Base-by-base conservation (phyloP, 1,140 invertebrate species). In the Drosophila truncata region DNA sequence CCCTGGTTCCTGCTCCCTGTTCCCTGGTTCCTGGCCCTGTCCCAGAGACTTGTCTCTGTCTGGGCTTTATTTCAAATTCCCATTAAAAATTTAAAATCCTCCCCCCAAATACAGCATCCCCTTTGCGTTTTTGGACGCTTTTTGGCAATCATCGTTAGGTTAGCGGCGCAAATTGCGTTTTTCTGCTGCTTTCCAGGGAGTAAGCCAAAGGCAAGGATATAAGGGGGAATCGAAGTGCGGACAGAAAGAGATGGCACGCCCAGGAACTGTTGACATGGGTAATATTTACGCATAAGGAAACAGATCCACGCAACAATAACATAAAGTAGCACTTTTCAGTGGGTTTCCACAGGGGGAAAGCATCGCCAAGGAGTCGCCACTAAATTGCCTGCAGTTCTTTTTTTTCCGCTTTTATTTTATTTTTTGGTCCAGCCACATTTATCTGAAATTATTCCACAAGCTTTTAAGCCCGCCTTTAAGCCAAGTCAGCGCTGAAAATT, bases 21-120 rank as follows among this genome's bases (percentile, higher is more conserved):
- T 14, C 14, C 62, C 58, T 20, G 66, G 35, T 18, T 46, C 62
- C 47, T n/a, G 59, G 35, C 44, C 35, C 72, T 50, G 72, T 47
- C 33, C 78, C 79, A 58, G 35, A 54, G 35, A 50, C 62, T 54
- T 47, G 46, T 70, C 47, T 67, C 59, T 64, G 66, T 70, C 72
- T 74, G 73, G 41, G 69, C 67, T 69, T 86, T 85, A 85, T 86
- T 86, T 87, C 83, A 82, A 82, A 86, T 86, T 87, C 70, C 83
- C 84, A 86, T 88, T 86, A 86, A 86, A 86, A 86, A 88, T 86
- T 88, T 86, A 83, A 88, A 83, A 88, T 71, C 70, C 76, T 78
- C 66, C 69, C 50, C 61, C 66, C 63, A 49, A n/a, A 37, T 37
- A 60, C 70, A 64, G 69, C 37, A 33, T 44, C 14, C 35, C 50